Percentiles rank a stretch among this genome's conserved stretches.
phyloP scores from a whole-genome alignment of 37 sponge, comb jelly and placozoan species.

The Geodia barretti region DNA sequence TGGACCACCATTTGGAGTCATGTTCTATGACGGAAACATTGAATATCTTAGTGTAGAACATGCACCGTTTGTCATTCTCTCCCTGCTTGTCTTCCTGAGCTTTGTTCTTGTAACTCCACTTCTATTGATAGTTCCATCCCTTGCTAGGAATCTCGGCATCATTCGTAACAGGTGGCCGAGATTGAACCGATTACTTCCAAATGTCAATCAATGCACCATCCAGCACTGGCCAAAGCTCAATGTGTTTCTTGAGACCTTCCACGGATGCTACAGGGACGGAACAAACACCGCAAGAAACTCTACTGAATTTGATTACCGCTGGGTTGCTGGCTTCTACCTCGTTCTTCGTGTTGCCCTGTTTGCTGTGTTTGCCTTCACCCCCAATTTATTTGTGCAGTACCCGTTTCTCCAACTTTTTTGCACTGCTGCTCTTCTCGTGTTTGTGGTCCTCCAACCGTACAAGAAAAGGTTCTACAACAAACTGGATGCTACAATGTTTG shows the following conservation, averaged over 20 bases:
- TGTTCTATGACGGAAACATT: constrained; percentile 50
- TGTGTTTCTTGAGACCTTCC: constrained; percentile 55
- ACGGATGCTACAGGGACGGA: constrained; percentile 69
- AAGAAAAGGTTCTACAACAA: constrained; percentile 45
- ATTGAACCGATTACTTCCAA: neutral
- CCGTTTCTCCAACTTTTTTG: constrained; percentile 23
- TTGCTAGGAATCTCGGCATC: neutral
- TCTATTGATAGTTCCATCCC: constrained; percentile 42
- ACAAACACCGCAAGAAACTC: constrained; percentile 7
- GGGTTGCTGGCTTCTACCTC: constrained; percentile 77
- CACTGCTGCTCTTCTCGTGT: constrained; percentile 9
- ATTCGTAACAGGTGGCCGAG: neutral
- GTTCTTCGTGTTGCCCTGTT: constrained; percentile 42
- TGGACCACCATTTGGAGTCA: neutral
- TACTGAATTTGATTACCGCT: constrained; percentile 26
- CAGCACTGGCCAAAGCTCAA: constrained; percentile 1
- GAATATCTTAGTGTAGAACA: constrained; percentile 15
- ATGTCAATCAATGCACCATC: neutral
- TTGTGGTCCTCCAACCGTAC: constrained; percentile 61
- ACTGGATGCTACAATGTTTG: constrained; percentile 55
- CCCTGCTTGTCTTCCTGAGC: constrained; percentile 15
- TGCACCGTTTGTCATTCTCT: constrained; percentile 26
- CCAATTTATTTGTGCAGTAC: constrained; percentile 21
- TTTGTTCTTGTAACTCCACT: constrained; percentile 60
- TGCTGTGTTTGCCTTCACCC: constrained; percentile 43